Evolutionary conservation across 2,113 vertebrate species (phyloP), one percentile per base, ranked within the genome.

Genomic region (Naja naja): DNA sequence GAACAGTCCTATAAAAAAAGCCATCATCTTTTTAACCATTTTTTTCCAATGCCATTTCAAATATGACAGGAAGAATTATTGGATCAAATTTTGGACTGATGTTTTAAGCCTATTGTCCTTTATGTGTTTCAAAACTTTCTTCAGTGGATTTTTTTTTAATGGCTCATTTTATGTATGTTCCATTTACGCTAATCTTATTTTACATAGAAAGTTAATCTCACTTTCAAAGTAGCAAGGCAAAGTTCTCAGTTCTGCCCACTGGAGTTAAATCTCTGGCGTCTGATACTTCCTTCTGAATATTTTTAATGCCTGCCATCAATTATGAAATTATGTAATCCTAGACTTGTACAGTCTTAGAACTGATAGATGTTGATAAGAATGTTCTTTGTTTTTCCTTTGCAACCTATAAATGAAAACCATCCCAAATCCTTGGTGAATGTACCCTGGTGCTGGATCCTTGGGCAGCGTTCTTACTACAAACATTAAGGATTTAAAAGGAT

Each of bases 311-410:
- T 49, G 49, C 12, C 30, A 56, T 88, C 92, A 34, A 85, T 92
- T 92, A 27, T 89, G n/a, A 60, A 30, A 81, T 53, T 85, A 23
- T 23, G 12, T 58, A 81, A 43, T 58, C 47, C 27, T 91, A 52
- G 18, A 64, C 39, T 89, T 81, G 60, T 89, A 89, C 69, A 85
- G 56, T 81, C 52, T 27, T 20, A 89, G 64, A 69, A 69, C 5
- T 34, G 12, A 69, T 34, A n/a, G 30, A 69, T 69, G 30, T 69
- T 69, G n/a, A 85, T 56, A 43, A 49, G 14, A n/a, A 49, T 56
- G 9, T 39, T 25, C n/a, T 92, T 88, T 81, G 88, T 81, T 89
- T 34, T 85, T 49, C 53, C 91, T 92, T 89, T 89, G 87, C 64
- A 55, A 89, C 53, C 64, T 34, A 89, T 89, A 89, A 92, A 92